phyloP scores from a whole-genome alignment of 2,113 vertebrate species.

The Misgurnus mizolepis region DNA sequence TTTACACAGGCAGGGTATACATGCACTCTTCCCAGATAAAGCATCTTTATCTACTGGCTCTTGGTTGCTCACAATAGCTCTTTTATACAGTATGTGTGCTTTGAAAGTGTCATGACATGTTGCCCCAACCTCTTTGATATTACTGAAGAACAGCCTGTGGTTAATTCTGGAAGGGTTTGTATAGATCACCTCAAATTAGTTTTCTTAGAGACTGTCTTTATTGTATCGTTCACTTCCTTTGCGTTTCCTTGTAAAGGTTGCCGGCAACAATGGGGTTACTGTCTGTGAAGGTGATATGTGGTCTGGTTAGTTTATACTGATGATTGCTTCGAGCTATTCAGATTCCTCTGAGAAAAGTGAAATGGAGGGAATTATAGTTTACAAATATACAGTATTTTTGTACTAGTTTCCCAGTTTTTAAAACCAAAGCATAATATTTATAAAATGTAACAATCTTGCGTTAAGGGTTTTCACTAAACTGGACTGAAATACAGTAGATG shows the following conservation, averaged over 20 bases:
- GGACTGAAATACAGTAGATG: no score
- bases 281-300: not conserved
- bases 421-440: no score
- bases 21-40: not conserved
- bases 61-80: slow-evolving; percentile 16
- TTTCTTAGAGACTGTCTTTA: not conserved
- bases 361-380: not conserved
- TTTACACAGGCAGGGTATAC: not conserved
- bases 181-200: not conserved
- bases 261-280: not conserved
- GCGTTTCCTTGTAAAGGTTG: not conserved
- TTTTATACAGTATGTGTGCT: slow-evolving; percentile 4
- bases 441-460: no score
- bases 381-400: no score
- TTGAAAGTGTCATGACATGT: slow-evolving; percentile 29
- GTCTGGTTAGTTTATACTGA: not conserved
- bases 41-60: not conserved
- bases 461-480: no score
- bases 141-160: slow-evolving; percentile 1
- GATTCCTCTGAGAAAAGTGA: not conserved
- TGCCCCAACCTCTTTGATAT: slow-evolving; percentile 7
- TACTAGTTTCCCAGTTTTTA: no score
- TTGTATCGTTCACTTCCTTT: not conserved
- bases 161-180: slow-evolving; percentile 3
- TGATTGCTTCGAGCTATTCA: not conserved